phyloP scores from a whole-genome alignment of 2,113 vertebrate genomes.

The Maccullochella peelii region DNA sequence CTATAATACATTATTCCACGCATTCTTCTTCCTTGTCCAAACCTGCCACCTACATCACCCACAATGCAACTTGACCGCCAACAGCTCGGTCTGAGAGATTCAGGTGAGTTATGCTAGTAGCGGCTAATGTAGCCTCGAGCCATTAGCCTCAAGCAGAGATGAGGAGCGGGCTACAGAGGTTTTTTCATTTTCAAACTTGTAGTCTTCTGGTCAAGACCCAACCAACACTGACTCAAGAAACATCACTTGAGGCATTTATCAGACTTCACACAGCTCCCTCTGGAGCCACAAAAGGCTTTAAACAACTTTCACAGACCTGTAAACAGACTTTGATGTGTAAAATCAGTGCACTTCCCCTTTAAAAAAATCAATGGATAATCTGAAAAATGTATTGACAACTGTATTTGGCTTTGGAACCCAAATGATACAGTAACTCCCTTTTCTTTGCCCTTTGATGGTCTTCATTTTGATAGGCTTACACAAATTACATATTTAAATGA shows the following conservation, averaged over 20 bases:
- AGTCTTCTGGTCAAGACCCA: not conserved
- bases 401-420: slow-evolving; percentile 25
- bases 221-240: not conserved
- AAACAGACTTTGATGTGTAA: slow-evolving; percentile 11
- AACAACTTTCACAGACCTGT: not conserved
- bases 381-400: slow-evolving; percentile 7
- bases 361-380: not conserved
- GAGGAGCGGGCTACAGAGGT: not conserved
- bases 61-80: not conserved
- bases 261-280: not conserved
- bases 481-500: slow-evolving; percentile 28
- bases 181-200: slow-evolving; percentile 27
- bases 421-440: not conserved
- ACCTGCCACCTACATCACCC: not conserved
- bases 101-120: not conserved
- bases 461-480: slow-evolving; percentile 27
- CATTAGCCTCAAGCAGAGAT: not conserved
- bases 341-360: not conserved
- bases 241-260: not conserved
- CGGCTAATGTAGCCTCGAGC: not conserved
- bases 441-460: slow-evolving; percentile 9
- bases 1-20: not conserved
- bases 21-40: not conserved
- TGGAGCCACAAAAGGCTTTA: not conserved
- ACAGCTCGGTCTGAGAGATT: not conserved